Evolutionary conservation across 2,888 invertebrate genomes (phyloP).

Genomic region (Strigamia transsilvanica): DNA sequence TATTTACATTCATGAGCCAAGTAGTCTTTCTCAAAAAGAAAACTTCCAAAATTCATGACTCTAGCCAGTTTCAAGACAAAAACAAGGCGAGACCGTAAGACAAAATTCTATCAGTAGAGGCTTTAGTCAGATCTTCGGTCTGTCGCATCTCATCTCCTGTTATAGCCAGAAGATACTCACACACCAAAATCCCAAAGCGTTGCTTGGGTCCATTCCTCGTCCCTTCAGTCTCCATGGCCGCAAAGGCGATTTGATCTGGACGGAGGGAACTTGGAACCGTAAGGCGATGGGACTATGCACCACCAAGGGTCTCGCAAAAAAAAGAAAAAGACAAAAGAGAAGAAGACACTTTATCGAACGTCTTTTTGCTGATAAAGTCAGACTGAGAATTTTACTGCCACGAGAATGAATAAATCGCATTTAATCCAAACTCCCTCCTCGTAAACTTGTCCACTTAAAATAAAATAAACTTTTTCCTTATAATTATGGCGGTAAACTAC

Average conservation of each 20-base stretch:
- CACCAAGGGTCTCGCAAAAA: constrained; percentile 20
- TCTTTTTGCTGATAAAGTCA: constrained; percentile 21
- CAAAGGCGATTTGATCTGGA: constrained; percentile 38
- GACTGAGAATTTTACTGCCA: not conserved
- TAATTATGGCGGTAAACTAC: too few relatives aligned
- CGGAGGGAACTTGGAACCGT: not conserved
- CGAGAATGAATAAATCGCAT: constrained; percentile 19
- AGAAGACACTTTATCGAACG: constrained; percentile 11
- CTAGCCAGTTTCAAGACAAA: constrained; percentile 16
- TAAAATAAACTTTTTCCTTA: too few relatives aligned
- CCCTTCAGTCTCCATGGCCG: constrained; percentile 42
- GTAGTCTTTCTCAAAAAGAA: not conserved
- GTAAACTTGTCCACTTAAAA: not conserved
- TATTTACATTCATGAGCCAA: constrained; percentile 31
- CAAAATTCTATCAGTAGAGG: constrained; percentile 44
- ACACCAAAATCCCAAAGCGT: constrained; percentile 39
- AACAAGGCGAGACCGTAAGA: constrained; percentile 24
- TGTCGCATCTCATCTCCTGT: constrained; percentile 44
- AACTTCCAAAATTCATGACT: constrained; percentile 28
- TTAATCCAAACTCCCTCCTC: not conserved
- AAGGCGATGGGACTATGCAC: constrained; percentile 27
- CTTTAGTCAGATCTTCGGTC: constrained; percentile 27
- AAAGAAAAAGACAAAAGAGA: not conserved
- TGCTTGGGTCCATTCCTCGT: constrained; percentile 32
- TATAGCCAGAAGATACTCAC: constrained; percentile 30